Evolutionary conservation across 2,113 vertebrate species (phyloP).

Genomic region (Actinemys pallida): DNA sequence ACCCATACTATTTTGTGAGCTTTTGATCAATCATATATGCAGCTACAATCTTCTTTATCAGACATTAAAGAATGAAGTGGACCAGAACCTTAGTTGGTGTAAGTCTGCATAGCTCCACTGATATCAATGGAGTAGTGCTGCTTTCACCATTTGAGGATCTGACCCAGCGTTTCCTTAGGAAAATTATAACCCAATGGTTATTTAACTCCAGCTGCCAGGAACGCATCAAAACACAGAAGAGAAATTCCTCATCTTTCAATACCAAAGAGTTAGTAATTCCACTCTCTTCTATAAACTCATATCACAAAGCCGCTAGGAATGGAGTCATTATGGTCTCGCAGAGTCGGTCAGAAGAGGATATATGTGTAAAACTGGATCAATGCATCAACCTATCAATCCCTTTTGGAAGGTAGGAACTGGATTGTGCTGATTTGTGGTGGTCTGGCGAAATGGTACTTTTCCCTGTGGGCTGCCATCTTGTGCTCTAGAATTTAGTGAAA

Average conservation of each 20-base stretch:
- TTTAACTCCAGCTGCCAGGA: not conserved
- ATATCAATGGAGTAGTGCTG: accelerated
- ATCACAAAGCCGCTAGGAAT: not conserved
- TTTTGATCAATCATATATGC: accelerated
- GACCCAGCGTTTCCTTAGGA: not conserved
- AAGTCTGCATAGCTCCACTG: no score
- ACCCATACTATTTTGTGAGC: accelerated
- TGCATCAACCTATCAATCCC: accelerated
- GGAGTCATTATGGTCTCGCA: not conserved
- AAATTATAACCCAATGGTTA: accelerated
- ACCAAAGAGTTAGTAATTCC: not conserved
- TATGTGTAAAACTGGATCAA: not conserved
- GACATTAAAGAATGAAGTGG: not conserved
- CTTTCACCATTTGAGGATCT: not conserved
- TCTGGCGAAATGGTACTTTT: not conserved
- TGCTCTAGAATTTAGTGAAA: not conserved
- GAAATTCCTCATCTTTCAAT: accelerated
- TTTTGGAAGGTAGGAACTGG: accelerated
- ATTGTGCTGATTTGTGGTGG: not conserved
- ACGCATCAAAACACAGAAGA: not conserved
- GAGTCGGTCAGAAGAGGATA: not conserved
- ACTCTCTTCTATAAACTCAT: not conserved
- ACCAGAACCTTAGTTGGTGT: not conserved
- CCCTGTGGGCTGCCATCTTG: not conserved
- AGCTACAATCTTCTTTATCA: accelerated